phyloP scores from a whole-genome alignment of 2,797 vertebrate species.

The Thalassophryne amazonica region DNA sequence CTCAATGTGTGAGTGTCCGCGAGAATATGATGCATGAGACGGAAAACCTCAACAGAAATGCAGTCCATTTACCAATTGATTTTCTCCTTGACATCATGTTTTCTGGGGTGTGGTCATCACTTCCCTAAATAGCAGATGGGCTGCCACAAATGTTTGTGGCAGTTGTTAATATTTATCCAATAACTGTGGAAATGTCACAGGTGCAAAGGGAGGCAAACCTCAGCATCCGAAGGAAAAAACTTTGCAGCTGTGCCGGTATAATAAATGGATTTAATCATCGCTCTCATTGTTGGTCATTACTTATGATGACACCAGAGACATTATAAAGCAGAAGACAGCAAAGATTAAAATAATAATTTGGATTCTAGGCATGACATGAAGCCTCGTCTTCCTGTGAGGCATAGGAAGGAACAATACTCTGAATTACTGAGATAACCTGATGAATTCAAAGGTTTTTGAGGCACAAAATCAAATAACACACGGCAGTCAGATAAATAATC shows the following conservation, averaged over 20 bases:
- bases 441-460: not conserved
- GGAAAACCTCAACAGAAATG: too few relatives aligned
- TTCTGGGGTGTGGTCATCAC: too few relatives aligned
- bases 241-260: not conserved
- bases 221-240: not conserved
- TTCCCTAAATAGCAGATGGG: not conserved
- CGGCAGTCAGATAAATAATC: not conserved
- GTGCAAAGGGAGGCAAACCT: constrained; percentile 5
- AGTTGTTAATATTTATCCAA: constrained; percentile 7
- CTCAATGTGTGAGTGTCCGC: too few relatives aligned
- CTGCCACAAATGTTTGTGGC: not conserved
- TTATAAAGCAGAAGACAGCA: not conserved
- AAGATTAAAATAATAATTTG: constrained; percentile 36
- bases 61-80: too few relatives aligned
- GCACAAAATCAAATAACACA: not conserved
- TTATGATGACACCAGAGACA: constrained; percentile 23
- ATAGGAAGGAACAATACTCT: not conserved
- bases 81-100: too few relatives aligned
- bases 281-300: constrained; percentile 15
- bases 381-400: not conserved
- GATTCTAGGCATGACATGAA: constrained; percentile 1
- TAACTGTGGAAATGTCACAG: constrained; percentile 1
- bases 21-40: too few relatives aligned
- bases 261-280: constrained; percentile 25
- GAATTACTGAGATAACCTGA: not conserved